Conservation (phyloP, 23 tunicate genomes). For the Phallusia fumigata region DNA sequence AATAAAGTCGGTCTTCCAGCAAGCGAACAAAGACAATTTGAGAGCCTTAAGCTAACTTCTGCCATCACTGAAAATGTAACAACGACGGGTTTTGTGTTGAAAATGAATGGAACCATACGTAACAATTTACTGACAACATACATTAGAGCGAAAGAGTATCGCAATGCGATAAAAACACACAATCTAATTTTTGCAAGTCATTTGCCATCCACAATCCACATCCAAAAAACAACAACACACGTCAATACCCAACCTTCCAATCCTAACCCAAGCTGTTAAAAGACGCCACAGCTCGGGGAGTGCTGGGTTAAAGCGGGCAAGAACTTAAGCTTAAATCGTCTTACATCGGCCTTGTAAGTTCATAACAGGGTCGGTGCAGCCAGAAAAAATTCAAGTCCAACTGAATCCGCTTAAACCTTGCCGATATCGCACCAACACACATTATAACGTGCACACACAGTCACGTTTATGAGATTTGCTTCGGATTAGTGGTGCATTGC, state of each 20-base stretch:
- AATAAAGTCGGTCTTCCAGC: too few relatives aligned
- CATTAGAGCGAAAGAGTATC: too few relatives aligned
- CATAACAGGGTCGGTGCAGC: neutral
- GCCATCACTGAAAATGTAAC: too few relatives aligned
- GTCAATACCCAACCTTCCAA: neutral
- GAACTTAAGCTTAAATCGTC: neutral
- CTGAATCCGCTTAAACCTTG: neutral
- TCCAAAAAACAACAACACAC: slow-evolving; percentile 2
- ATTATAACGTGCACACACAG: neutral
- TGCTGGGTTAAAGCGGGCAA: neutral
- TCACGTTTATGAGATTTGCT: neutral
- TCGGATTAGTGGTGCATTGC: too few relatives aligned
- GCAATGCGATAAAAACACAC: too few relatives aligned
- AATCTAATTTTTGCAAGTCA: neutral
- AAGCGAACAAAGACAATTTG: too few relatives aligned
- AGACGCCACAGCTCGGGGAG: neutral
- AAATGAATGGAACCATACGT: too few relatives aligned
- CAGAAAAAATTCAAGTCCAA: neutral
- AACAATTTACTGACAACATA: too few relatives aligned
- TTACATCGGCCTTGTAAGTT: neutral
- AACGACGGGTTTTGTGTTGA: too few relatives aligned
- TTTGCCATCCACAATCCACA: neutral
- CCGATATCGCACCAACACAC: neutral
- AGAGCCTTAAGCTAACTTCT: too few relatives aligned
- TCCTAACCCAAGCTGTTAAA: neutral